phyloP scores from a whole-genome alignment of 2,797 vertebrate species.

The Chrosomus eos region DNA sequence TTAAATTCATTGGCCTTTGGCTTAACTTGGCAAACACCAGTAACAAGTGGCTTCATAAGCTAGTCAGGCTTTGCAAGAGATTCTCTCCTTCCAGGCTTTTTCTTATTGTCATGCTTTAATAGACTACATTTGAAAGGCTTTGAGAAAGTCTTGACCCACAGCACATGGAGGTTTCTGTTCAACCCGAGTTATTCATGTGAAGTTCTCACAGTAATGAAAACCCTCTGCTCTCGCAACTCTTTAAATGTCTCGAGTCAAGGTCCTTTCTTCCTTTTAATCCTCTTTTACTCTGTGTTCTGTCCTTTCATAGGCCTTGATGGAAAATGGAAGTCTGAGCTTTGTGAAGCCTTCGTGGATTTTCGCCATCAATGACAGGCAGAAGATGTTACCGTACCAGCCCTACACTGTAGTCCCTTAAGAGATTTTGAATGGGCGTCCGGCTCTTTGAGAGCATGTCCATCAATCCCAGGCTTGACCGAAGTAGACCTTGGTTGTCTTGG shows the following conservation, averaged over 20 bases:
- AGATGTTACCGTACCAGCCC: conserved; percentile 87
- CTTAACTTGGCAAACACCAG: neutral
- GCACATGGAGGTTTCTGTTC: neutral
- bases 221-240: neutral
- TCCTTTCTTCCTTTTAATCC: conserved; percentile 16
- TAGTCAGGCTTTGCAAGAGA: neutral
- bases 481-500: neutral
- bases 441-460: neutral
- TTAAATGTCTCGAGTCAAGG: conserved; percentile 2
- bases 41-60: neutral
- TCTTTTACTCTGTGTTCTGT: neutral
- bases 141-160: neutral
- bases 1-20: neutral
- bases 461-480: neutral
- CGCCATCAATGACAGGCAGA: conserved; percentile 85
- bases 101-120: neutral
- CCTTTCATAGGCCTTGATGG: conserved; percentile 83
- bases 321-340: conserved; percentile 86
- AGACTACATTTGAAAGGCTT: neutral
- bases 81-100: too few relatives aligned
- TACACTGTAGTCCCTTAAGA: conserved; percentile 85
- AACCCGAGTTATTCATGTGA: neutral
- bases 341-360: conserved; percentile 91
- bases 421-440: neutral
- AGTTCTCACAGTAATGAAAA: neutral